Conservation (phyloP, 2,797 vertebrate genomes). For the Taenioides sp. region DNA sequence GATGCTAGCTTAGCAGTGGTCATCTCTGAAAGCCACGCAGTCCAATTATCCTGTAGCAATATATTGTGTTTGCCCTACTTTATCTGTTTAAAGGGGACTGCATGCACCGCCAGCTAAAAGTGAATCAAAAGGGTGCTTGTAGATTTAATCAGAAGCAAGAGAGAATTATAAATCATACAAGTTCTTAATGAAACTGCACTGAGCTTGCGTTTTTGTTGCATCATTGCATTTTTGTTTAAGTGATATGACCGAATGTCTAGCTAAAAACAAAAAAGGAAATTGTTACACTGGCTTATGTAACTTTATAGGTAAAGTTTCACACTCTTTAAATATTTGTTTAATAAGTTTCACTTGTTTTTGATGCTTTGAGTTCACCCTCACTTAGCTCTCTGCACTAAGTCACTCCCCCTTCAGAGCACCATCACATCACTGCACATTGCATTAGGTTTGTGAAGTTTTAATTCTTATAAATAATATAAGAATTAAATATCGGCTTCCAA, state of each 20-base stretch:
- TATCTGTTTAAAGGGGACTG: not conserved
- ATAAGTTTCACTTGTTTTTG: too few species aligned
- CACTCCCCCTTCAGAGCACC: too few species aligned
- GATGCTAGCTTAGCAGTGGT: slow-evolving; percentile 28
- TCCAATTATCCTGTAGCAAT: slow-evolving; percentile 7
- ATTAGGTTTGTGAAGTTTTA: too few species aligned
- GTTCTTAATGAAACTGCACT: not conserved
- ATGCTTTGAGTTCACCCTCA: too few species aligned
- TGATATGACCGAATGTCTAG: not conserved
- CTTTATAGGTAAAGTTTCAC: too few species aligned
- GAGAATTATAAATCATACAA: not conserved
- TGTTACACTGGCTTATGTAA: too few species aligned
- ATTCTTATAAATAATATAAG: too few species aligned
- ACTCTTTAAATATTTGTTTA: too few species aligned
- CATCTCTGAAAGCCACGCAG: slow-evolving; percentile 19
- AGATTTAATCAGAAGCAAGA: slow-evolving; percentile 1
- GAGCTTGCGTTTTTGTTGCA: not conserved
- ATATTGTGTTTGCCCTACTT: slow-evolving; percentile 4
- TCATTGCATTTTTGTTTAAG: not conserved
- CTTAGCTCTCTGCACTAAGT: too few species aligned
- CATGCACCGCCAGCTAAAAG: slow-evolving; percentile 3
- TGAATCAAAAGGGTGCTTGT: slow-evolving; percentile 2
- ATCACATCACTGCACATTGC: too few species aligned
- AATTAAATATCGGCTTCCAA: too few species aligned
- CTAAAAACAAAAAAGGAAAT: not conserved